These are phyloP conservation scores for Chromobotia macracanthus DNA, from an alignment of 2,797 vertebrate genomes.

Conservation along the genomic window DNA sequence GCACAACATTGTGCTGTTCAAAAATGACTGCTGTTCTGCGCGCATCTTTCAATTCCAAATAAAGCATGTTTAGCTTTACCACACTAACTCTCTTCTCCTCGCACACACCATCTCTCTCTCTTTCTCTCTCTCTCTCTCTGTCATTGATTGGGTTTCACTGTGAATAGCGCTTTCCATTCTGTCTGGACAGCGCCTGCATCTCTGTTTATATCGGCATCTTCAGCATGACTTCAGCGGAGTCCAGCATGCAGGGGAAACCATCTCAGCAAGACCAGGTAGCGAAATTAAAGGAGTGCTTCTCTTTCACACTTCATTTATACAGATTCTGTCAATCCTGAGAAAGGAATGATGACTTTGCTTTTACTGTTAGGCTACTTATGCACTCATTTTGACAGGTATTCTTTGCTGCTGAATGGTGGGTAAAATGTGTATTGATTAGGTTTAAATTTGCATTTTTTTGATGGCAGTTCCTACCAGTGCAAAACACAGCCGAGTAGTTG, in stretches of 20 bases:
- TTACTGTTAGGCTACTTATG: not conserved
- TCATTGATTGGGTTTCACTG: conserved; percentile 12
- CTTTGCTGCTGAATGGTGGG: not conserved
- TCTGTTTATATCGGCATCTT: conserved; percentile 55
- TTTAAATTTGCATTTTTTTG: not conserved
- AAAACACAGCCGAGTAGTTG: not conserved
- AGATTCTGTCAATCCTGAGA: too few relatives aligned
- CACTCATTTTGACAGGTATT: not conserved
- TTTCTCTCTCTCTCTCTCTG: conserved; percentile 36
- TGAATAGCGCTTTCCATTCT: conserved; percentile 5
- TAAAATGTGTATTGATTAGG: not conserved
- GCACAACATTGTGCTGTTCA: not conserved
- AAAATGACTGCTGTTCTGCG: not conserved
- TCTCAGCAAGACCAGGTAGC: conserved; percentile 92
- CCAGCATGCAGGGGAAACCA: conserved; percentile 83
- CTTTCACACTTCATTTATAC: too few relatives aligned
- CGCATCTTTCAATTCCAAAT: conserved; percentile 13
- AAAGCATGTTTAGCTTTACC: not conserved
- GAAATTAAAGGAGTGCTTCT: conserved; percentile 21
- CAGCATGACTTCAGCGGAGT: conserved; percentile 92
- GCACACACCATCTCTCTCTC: not conserved
- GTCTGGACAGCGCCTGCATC: conserved; percentile 15
- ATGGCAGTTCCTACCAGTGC: not conserved
- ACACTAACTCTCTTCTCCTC: not conserved
- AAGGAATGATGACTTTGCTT: not conserved